phyloP scores from a whole-genome alignment of 2,113 vertebrate genomes.

The Neopipo cinnamomea region DNA sequence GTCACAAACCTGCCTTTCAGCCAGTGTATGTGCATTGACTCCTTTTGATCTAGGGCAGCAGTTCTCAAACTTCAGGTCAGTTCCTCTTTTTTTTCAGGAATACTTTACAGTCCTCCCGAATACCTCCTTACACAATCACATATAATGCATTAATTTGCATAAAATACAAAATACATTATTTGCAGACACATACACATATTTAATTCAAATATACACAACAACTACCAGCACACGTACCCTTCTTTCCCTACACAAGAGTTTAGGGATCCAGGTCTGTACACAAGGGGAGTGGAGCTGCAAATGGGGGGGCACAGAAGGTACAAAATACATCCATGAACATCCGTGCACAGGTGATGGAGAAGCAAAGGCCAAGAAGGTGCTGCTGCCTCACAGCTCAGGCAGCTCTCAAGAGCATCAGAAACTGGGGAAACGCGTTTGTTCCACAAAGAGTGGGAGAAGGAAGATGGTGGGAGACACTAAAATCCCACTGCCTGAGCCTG shows the following conservation, averaged over 20 bases:
- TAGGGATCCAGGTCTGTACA: not conserved
- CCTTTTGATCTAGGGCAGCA: conserved; percentile 51
- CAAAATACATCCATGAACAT: not conserved
- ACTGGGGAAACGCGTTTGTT: not conserved
- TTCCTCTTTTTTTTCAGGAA: not conserved
- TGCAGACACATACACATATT: conserved; percentile 36
- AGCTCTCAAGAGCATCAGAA: not conserved
- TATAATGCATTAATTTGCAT: conserved; percentile 48
- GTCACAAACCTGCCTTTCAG: conserved; percentile 1
- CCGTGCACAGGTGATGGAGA: not conserved
- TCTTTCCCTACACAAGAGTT: not conserved
- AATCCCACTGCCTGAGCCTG: not conserved
- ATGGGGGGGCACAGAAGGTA: not conserved
- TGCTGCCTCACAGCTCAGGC: not conserved
- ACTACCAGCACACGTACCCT: not conserved
- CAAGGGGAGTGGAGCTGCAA: not conserved
- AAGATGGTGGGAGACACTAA: not conserved
- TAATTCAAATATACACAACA: conserved; percentile 41
- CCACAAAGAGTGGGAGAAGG: not conserved
- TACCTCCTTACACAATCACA: not conserved
- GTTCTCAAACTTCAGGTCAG: conserved; percentile 38
- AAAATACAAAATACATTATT: conserved; percentile 52
- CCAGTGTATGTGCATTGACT: conserved; percentile 19
- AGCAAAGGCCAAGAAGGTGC: not conserved
- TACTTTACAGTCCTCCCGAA: not conserved